Base-by-base conservation (phyloP, 2,888 invertebrate genomes). In the Ennomos fuscantarius region DNA sequence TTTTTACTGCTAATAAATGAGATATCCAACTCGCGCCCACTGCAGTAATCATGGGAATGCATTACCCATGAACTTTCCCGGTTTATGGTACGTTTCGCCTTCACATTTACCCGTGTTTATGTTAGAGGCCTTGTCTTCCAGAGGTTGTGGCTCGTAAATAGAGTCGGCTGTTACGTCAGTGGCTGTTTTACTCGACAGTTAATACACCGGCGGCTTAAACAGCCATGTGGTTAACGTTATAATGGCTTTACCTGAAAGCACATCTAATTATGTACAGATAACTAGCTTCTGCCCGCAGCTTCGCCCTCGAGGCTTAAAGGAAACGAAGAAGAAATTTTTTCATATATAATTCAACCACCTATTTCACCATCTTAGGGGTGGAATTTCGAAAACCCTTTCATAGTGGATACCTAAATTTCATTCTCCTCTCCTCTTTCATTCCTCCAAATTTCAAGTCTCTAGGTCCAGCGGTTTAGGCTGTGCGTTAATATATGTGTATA, bases 21-120 rank as follows among this genome's bases (percentile, higher is more conserved):
- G 47, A 35, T 44, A 34, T 45, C 40, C 34, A 40, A 41, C 32
- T 34, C 49, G 42, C 55, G 34, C 39, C 35, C 46, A 44, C 55
- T 57, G 60, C 41, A 40, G 45, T 57, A 55, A 56, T 50, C 43
- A 58, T 51, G 49, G 44, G 43, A 60, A 56, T 54, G 52, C 45
- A 63, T 40, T 55, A 52, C 57, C 54, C 60, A 45, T 67, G 63
- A 63, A 65, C 65, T 63, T 65, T 56, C 44, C 35, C 45, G 39
- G 43, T 54, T 55, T 49, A 44, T 13, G 49, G 41, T 15, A 36
- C 31, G 47, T 56, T 57, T 60, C 49, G 52, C 63, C 65, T 65
- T 68, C 65, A 44, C 68, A 62, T 68, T 68, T 58, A 39, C 49
- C 42, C 46, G 56, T 31, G 44, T 56, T 61, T 44, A 48, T 59